phyloP scores from a whole-genome alignment of 2,797 vertebrate genomes.

The Oreochromis grahami region DNA sequence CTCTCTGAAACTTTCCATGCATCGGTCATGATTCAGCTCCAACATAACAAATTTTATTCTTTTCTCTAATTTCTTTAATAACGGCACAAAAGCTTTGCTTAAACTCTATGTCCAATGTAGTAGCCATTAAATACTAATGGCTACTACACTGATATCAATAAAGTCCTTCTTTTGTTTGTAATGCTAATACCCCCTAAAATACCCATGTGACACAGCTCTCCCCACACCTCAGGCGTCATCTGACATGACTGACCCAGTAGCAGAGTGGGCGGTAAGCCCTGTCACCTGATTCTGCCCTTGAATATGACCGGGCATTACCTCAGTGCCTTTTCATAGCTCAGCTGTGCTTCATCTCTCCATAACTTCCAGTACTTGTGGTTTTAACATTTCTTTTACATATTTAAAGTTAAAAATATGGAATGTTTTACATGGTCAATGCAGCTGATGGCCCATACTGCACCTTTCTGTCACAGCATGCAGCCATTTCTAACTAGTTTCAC shows the following conservation, averaged over 20 bases:
- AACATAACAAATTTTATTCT: background rate
- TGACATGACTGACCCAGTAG: slow-evolving; percentile 49
- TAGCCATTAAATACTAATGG: background rate
- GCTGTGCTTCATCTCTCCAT: background rate
- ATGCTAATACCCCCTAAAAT: slow-evolving; percentile 16
- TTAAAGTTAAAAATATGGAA: background rate
- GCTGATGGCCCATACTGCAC: background rate
- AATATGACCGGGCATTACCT: slow-evolving; percentile 14
- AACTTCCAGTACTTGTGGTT: background rate
- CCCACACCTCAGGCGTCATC: slow-evolving; percentile 25
- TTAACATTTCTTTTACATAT: background rate
- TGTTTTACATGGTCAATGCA: background rate
- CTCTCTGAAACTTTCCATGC: background rate
- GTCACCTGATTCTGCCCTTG: slow-evolving; percentile 63
- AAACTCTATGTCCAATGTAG: background rate
- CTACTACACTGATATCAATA: background rate
- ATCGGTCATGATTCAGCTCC: background rate
- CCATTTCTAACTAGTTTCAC: background rate
- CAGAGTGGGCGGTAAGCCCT: slow-evolving; percentile 33
- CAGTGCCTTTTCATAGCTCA: background rate
- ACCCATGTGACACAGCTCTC: slow-evolving; percentile 56
- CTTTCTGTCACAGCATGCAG: background rate
- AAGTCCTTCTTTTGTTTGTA: background rate
- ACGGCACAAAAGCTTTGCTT: background rate
- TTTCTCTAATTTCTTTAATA: background rate